Conservation (phyloP, 1,140 invertebrate genomes). For the Metaphire vulgaris region DNA sequence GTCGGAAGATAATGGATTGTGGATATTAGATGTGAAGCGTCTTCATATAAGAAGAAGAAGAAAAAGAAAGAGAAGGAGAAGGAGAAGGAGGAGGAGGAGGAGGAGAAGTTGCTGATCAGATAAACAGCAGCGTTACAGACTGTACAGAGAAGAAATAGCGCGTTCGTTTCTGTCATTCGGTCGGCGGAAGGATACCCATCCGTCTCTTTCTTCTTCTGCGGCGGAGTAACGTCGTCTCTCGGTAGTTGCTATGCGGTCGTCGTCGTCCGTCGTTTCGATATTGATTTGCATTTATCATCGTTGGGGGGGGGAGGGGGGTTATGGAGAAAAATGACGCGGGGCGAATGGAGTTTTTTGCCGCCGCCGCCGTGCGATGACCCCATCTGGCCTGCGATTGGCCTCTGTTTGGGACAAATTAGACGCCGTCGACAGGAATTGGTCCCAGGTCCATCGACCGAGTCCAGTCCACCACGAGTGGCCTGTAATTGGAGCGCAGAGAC, state of each 20-base stretch:
- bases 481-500: no score
- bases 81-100: no score
- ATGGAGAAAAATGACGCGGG: background rate
- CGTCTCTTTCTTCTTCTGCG: no score
- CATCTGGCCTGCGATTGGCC: background rate
- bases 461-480: no score
- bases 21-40: background rate
- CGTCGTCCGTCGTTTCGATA: background rate
- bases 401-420: background rate
- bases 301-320: no score
- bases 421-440: background rate
- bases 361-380: background rate
- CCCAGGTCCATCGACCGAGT: no score
- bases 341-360: no score
- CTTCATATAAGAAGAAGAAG: no score
- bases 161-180: background rate
- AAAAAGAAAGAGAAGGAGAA: no score
- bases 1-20: conserved; percentile 1
- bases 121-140: background rate
- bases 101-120: background rate
- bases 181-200: background rate
- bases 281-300: conserved; percentile 3
- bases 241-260: background rate
- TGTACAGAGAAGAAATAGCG: background rate
- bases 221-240: no score